Evolutionary conservation across 2,888 invertebrate species (phyloP).

Genomic region (Ectobius pallidus): DNA sequence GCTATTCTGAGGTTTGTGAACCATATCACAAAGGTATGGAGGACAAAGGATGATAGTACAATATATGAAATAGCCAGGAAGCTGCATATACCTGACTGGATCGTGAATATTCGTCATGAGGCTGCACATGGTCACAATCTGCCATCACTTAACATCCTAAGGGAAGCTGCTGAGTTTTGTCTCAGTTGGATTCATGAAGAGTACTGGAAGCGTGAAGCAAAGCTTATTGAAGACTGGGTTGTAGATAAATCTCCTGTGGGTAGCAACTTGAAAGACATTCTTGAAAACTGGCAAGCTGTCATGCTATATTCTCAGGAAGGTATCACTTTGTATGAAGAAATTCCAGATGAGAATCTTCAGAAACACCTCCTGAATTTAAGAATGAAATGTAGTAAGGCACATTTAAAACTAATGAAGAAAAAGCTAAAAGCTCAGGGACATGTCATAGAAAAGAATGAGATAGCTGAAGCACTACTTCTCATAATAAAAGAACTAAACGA

Average conservation of each 20-base stretch:
- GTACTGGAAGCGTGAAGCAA: conserved; percentile 68
- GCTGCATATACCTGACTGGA: conserved; percentile 77
- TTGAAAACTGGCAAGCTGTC: conserved; percentile 35
- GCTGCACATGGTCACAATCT: conserved; percentile 74
- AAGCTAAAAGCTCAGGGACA: no score
- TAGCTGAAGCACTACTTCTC: conserved; percentile 4
- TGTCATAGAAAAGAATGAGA: no score
- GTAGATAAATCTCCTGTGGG: conserved; percentile 36
- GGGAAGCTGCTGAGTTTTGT: conserved; percentile 66
- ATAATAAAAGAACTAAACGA: background rate
- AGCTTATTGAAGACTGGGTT: conserved; percentile 58
- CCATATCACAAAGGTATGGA: conserved; percentile 64
- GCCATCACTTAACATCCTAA: conserved; percentile 67
- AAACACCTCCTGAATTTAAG: no score
- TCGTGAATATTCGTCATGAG: conserved; percentile 78
- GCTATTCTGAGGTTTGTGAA: conserved; percentile 63
- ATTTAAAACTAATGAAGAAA: no score
- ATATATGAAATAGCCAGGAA: conserved; percentile 66
- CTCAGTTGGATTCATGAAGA: conserved; percentile 72
- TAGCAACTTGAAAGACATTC: background rate
- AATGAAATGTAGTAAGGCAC: no score
- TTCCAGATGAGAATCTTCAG: conserved; percentile 9
- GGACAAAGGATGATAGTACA: conserved; percentile 55
- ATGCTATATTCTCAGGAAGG: conserved; percentile 26
- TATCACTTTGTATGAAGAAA: background rate